These are phyloP conservation scores for Scaptomyza graminum DNA, from an alignment of 1,140 invertebrate species.

Conservation along the genomic window DNA sequence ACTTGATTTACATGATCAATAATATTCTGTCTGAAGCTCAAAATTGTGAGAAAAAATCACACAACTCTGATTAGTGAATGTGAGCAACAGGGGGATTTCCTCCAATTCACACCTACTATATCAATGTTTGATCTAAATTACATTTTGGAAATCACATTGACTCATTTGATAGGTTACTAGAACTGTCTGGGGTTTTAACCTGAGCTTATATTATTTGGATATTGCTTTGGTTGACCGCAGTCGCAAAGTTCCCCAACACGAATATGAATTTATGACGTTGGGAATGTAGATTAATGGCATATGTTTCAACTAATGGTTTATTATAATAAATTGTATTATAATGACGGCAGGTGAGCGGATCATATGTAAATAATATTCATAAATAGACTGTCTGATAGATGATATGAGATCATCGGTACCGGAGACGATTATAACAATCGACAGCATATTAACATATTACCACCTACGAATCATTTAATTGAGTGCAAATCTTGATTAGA, in stretches of 20 bases:
- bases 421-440: neutral
- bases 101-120: slow-evolving; percentile 25
- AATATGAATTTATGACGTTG: neutral
- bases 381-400: neutral
- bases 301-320: neutral
- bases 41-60: slow-evolving; percentile 10
- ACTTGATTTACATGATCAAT: slow-evolving; percentile 52
- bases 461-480: neutral
- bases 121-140: neutral
- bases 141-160: slow-evolving; percentile 16
- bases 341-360: neutral
- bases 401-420: neutral
- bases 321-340: slow-evolving; percentile 3
- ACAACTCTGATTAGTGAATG: neutral
- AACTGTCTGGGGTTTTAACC: neutral
- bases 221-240: slow-evolving; percentile 17
- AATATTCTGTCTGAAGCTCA: slow-evolving; percentile 5
- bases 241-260: slow-evolving; percentile 7
- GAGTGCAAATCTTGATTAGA: neutral
- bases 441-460: neutral
- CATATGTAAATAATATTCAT: neutral
- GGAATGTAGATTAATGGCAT: neutral
- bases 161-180: neutral
- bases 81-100: slow-evolving; percentile 7
- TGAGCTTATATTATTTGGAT: slow-evolving; percentile 17